Percentiles rank a stretch among this genome's conserved stretches.
phyloP scores from a whole-genome alignment of 2,797 vertebrate genomes.

The Danio jaintianensis region DNA sequence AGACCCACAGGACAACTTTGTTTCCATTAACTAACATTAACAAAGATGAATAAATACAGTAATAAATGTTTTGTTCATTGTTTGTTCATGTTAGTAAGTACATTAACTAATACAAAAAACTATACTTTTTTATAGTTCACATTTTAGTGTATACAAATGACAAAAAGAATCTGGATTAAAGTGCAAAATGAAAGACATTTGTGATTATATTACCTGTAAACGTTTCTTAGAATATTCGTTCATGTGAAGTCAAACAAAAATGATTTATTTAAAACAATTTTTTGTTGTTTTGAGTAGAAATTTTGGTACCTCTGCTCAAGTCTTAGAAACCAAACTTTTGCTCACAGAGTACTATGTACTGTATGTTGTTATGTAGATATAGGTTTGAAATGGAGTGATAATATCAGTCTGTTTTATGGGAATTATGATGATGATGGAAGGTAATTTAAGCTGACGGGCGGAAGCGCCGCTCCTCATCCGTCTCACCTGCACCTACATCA shows the following conservation, averaged over 20 bases:
- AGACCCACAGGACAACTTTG: too few relatives aligned
- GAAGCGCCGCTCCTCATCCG: slow-evolving; percentile 78
- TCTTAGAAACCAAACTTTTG: background rate
- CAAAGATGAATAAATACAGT: too few relatives aligned
- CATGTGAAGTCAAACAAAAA: background rate
- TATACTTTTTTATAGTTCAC: too few relatives aligned
- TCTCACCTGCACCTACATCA: slow-evolving; percentile 80
- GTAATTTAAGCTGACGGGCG: slow-evolving; percentile 73
- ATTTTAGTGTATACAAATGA: too few relatives aligned
- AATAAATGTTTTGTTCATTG: too few relatives aligned
- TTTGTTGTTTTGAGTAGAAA: background rate
- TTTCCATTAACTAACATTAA: too few relatives aligned
- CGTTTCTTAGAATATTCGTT: too few relatives aligned
- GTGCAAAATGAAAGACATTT: too few relatives aligned
- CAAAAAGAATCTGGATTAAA: too few relatives aligned
- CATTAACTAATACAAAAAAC: too few relatives aligned
- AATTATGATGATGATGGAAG: slow-evolving; percentile 64
- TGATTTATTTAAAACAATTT: background rate
- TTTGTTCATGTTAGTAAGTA: too few relatives aligned
- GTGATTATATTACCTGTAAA: too few relatives aligned
- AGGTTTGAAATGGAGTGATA: background rate
- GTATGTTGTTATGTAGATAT: background rate
- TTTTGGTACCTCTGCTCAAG: background rate
- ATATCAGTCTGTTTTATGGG: slow-evolving; percentile 46
- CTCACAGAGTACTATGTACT: background rate